A percentile compares a stretch with the other conserved stretches of the same genome.
Evolutionary conservation across 2,797 vertebrate genomes (phyloP).

Genomic region (Mus spretus): DNA sequence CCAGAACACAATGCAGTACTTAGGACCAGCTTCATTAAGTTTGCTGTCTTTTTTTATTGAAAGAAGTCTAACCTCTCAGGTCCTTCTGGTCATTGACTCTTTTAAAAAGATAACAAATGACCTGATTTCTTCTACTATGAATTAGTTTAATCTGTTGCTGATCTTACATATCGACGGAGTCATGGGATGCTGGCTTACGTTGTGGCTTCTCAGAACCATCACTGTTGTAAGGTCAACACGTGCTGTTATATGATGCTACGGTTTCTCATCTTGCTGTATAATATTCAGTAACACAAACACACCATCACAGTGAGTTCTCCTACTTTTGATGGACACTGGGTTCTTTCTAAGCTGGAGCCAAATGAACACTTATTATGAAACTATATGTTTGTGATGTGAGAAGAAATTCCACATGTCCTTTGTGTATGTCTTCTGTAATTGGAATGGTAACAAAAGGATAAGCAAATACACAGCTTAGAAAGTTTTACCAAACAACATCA

Average conservation of each 20-base stretch:
- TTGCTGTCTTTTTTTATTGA: background rate
- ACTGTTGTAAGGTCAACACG: background rate
- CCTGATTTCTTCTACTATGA: background rate
- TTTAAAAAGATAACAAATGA: conserved; percentile 3
- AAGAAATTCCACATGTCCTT: conserved; percentile 23
- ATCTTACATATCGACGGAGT: background rate
- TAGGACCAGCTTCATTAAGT: conserved; percentile 23
- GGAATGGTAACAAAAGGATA: background rate
- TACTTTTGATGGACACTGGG: background rate
- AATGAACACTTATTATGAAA: conserved; percentile 5
- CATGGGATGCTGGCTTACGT: too few relatives aligned
- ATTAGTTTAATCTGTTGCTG: conserved; percentile 22
- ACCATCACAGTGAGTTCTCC: background rate
- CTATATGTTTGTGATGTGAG: conserved; percentile 26
- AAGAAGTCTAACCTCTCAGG: background rate
- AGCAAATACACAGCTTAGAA: background rate
- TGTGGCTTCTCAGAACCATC: background rate
- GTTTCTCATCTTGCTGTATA: background rate
- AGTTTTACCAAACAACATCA: background rate
- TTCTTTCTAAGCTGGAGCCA: conserved; percentile 26
- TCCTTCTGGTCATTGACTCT: background rate
- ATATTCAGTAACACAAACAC: background rate
- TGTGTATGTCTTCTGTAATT: background rate
- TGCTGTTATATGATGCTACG: background rate
- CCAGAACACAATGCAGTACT: background rate